Conservation (phyloP, 1,140 invertebrate species). For the Eciton burchellii region DNA sequence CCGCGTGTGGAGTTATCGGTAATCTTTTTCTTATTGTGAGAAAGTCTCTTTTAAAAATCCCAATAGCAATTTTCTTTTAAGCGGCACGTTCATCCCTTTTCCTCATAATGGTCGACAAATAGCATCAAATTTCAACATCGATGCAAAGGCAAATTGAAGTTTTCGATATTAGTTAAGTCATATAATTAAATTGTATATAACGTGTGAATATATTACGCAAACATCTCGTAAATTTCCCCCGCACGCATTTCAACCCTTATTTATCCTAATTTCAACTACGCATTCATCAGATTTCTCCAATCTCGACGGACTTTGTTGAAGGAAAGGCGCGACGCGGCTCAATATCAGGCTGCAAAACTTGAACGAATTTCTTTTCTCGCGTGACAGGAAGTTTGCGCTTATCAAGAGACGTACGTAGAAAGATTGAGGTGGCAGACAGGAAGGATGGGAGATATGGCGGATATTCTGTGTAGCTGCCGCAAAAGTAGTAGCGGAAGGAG, state of each 20-base stretch:
- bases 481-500: neutral
- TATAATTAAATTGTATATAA: too few relatives aligned
- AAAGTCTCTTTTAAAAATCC: too few relatives aligned
- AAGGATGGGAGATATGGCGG: neutral
- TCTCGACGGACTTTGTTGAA: neutral
- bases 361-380: slow-evolving; percentile 2
- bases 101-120: neutral
- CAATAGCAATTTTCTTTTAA: too few relatives aligned
- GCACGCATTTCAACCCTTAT: neutral
- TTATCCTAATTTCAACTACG: neutral
- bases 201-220: neutral
- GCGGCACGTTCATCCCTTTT: neutral
- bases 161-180: too few relatives aligned
- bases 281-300: neutral
- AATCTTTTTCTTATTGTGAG: too few relatives aligned
- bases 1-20: too few relatives aligned
- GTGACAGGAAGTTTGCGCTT: slow-evolving; percentile 22
- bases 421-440: neutral
- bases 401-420: slow-evolving; percentile 22
- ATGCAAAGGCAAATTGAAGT: too few relatives aligned
- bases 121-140: too few relatives aligned
- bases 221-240: neutral
- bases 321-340: neutral
- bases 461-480: slow-evolving; percentile 14
- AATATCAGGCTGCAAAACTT: slow-evolving; percentile 15